These are phyloP conservation scores for Gila orcuttii DNA, from an alignment of 2,113 vertebrate genomes.

Conservation along the genomic window DNA sequence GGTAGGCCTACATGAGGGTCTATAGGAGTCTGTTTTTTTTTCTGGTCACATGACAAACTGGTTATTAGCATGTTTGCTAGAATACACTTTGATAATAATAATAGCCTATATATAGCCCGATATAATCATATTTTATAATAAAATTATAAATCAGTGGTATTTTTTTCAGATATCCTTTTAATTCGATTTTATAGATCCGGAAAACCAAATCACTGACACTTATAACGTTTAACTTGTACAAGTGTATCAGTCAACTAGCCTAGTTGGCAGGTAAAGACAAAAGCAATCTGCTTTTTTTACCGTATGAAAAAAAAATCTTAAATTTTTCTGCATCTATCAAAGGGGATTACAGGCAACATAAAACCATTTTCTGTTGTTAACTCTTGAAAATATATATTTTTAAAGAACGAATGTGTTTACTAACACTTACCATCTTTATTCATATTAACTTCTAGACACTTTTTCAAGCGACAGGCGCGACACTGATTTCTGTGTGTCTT, in stretches of 20 bases:
- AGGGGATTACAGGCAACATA: not conserved
- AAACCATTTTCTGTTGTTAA: too few species aligned
- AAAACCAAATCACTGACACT: not conserved
- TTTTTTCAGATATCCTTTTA: not conserved
- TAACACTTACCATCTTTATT: constrained; percentile 95
- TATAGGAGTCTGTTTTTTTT: too few species aligned
- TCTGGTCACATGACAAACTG: too few species aligned
- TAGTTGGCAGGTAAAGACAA: not conserved
- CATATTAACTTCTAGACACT: constrained; percentile 99
- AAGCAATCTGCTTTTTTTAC: not conserved
- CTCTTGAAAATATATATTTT: too few species aligned
- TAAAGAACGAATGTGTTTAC: not conserved
- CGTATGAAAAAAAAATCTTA: not conserved
- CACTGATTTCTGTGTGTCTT: constrained; percentile 99
- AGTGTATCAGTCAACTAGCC: not conserved
- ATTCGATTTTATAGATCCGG: not conserved
- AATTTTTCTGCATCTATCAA: not conserved
- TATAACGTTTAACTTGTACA: not conserved
- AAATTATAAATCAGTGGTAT: too few species aligned
- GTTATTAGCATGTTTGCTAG: too few species aligned
- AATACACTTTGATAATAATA: too few species aligned
- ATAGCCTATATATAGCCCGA: too few species aligned
- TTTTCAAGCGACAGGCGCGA: constrained; percentile 96
- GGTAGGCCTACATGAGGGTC: too few species aligned
- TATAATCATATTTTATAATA: too few species aligned